Base-by-base conservation (phyloP, 1,140 invertebrate species). In the Halesus radiatus region DNA sequence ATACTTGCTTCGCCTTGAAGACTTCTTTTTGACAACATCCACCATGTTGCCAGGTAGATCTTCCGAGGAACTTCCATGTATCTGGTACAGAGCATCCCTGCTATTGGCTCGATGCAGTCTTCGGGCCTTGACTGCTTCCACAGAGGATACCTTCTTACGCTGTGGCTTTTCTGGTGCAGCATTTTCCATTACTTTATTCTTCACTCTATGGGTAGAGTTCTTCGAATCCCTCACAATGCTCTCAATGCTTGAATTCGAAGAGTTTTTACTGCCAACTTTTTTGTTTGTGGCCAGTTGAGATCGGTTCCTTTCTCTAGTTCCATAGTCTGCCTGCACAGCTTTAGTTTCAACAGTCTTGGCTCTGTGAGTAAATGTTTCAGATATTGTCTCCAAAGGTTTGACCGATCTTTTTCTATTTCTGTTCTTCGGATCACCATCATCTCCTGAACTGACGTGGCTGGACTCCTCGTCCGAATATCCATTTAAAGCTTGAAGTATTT, bases 381-480 rank as follows among this genome's bases (percentile, higher is more conserved):
- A 86, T 60, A 90, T 90, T 8, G 89, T 90, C 23, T 86, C 86
- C n/a, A 90, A 80, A n/a, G 76, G 70, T 37, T 66, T 77, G n/a
- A 29, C 23, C 7, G 54, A 52, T 16, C 52, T 76, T 32, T 64
- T 80, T 53, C 23, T 58, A 20, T 53, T 72, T 78, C 74, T 74
- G n/a, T 68, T 54, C 76, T 66, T 82, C 6, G 58, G 75, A 3
- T 80, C 70, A 6, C 82, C 83, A 56, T 86, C 87, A 23, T 87
- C 85, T 22, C 86, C 85, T n/a, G 85, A 85, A 78, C 81, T 87
- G 60, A 83, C 64, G 76, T 84, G 85, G 68, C 82, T 80, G 1
- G 85, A 85, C 18, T 90, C 89, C 70, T 90, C 89, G 66, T 90
- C 89, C 0, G 89, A 88, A 77, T 90, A 90, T n/a, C 89, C 90